phyloP scores from a whole-genome alignment of 1,140 invertebrate species.

The Apis mellifera region Amel_HAv3.1 CM009931.2:18151001-18151500 shows the following conservation, averaged over 20 bases:
- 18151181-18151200: conserved; percentile 1
- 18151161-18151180: neutral
- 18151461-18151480: conserved; percentile 25
- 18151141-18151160: neutral
- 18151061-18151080: too few relatives aligned
- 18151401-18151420: neutral
- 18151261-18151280: neutral
- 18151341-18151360: neutral
- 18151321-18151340: neutral
- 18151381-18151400: neutral
- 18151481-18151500: neutral
- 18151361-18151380: conserved; percentile 15
- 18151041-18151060: too few relatives aligned
- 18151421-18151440: neutral
- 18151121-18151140: neutral
- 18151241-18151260: neutral
- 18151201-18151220: neutral
- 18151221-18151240: neutral
- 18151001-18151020: too few relatives aligned
- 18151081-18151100: too few relatives aligned
- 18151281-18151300: too few relatives aligned
- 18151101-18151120: neutral
- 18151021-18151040: too few relatives aligned
- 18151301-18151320: neutral
- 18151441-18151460: conserved; percentile 53